Conservation (phyloP, 2,797 vertebrate genomes). For the Parotocinclus haroldoi region DNA sequence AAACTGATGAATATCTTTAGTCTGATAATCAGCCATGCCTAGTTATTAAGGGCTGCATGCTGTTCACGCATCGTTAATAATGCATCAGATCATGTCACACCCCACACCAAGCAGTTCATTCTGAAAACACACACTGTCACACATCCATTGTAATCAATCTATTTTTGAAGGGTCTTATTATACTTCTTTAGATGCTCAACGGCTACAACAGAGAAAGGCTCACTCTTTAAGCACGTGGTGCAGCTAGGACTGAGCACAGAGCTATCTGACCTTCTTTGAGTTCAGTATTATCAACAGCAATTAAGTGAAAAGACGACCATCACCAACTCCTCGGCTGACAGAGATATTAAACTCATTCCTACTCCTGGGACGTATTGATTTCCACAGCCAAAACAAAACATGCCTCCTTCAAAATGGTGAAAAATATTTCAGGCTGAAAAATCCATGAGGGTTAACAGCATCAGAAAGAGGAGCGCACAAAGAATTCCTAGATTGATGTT, state of each 20-base stretch:
- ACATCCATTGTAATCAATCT: no score
- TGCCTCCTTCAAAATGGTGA: slow-evolving; percentile 44
- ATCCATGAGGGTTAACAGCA: slow-evolving; percentile 37
- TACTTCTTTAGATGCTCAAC: no score
- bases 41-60: neutral
- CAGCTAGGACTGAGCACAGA: no score
- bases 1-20: neutral
- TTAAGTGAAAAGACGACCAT: slow-evolving; percentile 75
- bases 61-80: neutral
- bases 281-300: slow-evolving; percentile 66
- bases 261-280: slow-evolving; percentile 68
- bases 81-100: neutral
- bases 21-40: neutral
- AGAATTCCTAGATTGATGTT: slow-evolving; percentile 21
- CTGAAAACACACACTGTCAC: neutral
- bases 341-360: slow-evolving; percentile 55
- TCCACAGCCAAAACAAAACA: slow-evolving; percentile 64
- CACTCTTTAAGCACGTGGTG: slow-evolving; percentile 53
- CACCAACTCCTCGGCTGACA: slow-evolving; percentile 66
- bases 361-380: slow-evolving; percentile 69
- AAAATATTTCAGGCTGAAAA: slow-evolving; percentile 21
- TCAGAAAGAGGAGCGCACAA: slow-evolving; percentile 13
- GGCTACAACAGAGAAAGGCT: slow-evolving; percentile 44
- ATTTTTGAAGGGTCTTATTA: no score
- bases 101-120: neutral